Evolutionary conservation across 2,113 vertebrate genomes (phyloP), one percentile per base, ranked within the genome.

Genomic region (Axis porcinus): DNA sequence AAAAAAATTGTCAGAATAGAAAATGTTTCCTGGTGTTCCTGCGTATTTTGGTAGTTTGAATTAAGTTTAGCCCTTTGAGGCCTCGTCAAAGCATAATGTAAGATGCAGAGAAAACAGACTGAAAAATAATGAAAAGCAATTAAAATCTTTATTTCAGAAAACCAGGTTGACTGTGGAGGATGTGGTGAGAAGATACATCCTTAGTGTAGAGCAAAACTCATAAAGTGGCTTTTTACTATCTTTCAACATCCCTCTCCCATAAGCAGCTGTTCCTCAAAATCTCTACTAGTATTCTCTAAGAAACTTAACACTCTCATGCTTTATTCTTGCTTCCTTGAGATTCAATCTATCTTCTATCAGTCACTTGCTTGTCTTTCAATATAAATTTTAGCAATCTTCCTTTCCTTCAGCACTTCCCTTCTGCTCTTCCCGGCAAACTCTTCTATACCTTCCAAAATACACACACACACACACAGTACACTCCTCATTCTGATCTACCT

Each of bases 131-230:
- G 45, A 86, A 94, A 94, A 92, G 36, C 21, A 76, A 64, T 45
- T 82, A 52, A 93, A 54, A 95, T n/a, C 2, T 92, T 83, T 40
- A 78, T 40, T 90, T 95, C 28, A 91, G 89, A 57, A 96, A 67
- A 55, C 7, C 64, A 36, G 27, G 28, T 50, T 64, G 15, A 86
- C 5, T 78, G 43, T 55, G 12, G 28, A 86, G 70, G 15, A 21
- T 76, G 21, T 62, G 15, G 7, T 40, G 28, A 50, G 45, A 45
- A 86, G 25, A 83, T 67, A 47, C 11, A 40, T 70, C 70, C 76
- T 86, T 91, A 43, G 25, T 12, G 6, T 28, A n/a, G 23, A 87
- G 5, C 14, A 91, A 79, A 88, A 17, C 33, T 79, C 89, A 54
- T 3, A 74, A 81, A 74, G 36, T 62, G 89, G 67, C 10, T 21